Conservation (phyloP, 2,797 vertebrate species). For the Chelon labrosus region DNA sequence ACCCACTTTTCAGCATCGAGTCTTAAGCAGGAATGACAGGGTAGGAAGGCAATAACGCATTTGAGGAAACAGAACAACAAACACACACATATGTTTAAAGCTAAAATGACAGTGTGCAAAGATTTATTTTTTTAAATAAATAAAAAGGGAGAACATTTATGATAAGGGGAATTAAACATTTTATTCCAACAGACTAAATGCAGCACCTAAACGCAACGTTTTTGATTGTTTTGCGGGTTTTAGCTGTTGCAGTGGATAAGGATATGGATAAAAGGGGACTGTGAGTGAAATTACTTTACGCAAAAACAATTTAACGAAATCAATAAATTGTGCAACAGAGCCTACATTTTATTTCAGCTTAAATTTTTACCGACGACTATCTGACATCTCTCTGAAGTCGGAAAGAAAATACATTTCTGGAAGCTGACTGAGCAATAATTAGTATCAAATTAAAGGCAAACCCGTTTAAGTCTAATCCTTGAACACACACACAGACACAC, state of each 20-base stretch:
- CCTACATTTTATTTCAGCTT: background rate
- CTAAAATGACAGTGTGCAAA: background rate
- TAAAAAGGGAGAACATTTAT: too few relatives aligned
- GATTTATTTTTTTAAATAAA: too few relatives aligned
- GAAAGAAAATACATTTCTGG: background rate
- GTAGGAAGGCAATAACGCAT: too few relatives aligned
- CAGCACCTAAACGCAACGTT: background rate
- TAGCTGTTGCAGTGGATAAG: background rate
- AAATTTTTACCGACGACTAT: conserved; percentile 4
- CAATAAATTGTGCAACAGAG: background rate
- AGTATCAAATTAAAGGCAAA: conserved; percentile 35
- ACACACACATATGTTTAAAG: background rate
- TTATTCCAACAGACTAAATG: background rate
- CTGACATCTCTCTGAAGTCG: conserved; percentile 18
- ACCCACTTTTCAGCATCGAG: too few relatives aligned
- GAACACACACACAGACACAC: background rate
- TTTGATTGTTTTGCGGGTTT: background rate
- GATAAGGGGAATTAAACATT: background rate
- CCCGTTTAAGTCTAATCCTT: conserved; percentile 27
- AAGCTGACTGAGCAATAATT: conserved; percentile 20
- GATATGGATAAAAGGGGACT: background rate
- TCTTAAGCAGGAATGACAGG: too few relatives aligned
- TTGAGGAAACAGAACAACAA: background rate
- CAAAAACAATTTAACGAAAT: background rate
- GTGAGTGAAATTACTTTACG: background rate